Evolutionary conservation across 2,888 invertebrate genomes (phyloP).

Genomic region (Brachylomia viminalis): DNA sequence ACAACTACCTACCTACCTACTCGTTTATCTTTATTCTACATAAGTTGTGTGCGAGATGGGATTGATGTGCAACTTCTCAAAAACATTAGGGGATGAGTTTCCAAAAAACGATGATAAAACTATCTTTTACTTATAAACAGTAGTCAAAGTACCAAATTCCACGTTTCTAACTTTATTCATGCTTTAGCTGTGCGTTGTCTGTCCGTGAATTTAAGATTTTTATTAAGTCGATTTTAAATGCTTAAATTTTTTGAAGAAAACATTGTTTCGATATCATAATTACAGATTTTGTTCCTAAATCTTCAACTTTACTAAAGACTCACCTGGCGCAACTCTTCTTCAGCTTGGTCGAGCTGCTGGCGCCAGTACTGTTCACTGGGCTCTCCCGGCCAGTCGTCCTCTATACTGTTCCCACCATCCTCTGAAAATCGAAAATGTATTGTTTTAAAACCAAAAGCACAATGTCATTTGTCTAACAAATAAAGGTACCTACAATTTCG

Average conservation of each 20-base stretch:
- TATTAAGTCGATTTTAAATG: neutral
- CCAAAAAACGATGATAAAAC: neutral
- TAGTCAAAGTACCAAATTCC: neutral
- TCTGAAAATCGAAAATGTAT: conserved; percentile 72
- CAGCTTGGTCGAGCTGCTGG: conserved; percentile 87
- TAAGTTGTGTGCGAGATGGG: neutral
- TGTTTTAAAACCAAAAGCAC: neutral
- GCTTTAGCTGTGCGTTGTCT: neutral
- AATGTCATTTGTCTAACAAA: neutral
- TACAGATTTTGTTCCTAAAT: neutral
- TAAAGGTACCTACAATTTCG: neutral
- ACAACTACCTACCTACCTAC: conserved; percentile 24
- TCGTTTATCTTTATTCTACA: neutral
- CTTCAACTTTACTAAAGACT: conserved; percentile 16
- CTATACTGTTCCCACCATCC: conserved; percentile 86
- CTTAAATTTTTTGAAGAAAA: neutral
- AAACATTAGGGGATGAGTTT: neutral
- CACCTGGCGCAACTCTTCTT: conserved; percentile 87
- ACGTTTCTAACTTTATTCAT: neutral
- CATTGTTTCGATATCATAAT: neutral
- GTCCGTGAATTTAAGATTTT: neutral
- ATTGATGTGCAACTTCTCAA: neutral
- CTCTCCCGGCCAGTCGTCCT: conserved; percentile 89
- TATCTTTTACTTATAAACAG: neutral
- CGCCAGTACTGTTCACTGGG: conserved; percentile 90